Evolutionary conservation across 2,797 vertebrate genomes (phyloP).

Genomic region (Alauda arvensis): DNA sequence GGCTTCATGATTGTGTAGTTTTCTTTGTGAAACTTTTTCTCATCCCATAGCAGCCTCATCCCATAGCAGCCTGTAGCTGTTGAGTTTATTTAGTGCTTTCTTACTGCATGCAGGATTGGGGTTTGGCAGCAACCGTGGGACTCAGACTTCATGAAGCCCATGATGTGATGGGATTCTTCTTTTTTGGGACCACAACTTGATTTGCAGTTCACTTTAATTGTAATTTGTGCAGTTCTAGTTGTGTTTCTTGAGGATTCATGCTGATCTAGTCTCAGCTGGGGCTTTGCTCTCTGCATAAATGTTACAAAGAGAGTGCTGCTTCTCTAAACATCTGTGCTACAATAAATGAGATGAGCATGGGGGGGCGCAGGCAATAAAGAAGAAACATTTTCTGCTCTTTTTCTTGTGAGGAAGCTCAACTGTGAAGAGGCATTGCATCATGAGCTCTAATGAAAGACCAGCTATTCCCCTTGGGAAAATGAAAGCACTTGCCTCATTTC

Average conservation of each 20-base stretch:
- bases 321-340: neutral
- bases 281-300: neutral
- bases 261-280: neutral
- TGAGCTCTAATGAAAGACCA: slow-evolving; percentile 20
- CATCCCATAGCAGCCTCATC: neutral
- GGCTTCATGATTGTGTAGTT: neutral
- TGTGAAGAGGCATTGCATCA: slow-evolving; percentile 34
- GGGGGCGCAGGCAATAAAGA: neutral
- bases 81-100: neutral
- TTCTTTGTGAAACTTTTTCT: neutral
- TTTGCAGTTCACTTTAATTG: neutral
- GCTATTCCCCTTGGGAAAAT: slow-evolving; percentile 5
- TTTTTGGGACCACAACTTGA: neutral
- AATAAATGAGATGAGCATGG: neutral
- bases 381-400: neutral
- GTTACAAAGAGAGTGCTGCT: neutral
- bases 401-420: slow-evolving; percentile 23
- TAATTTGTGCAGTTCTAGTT: neutral
- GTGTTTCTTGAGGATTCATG: neutral
- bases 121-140: neutral
- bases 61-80: neutral
- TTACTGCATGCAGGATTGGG: neutral
- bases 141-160: neutral
- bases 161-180: neutral
- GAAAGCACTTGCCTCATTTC: slow-evolving; percentile 31